phyloP scores from a whole-genome alignment of 1,140 invertebrate species.

The Achatina immaculata region DNA sequence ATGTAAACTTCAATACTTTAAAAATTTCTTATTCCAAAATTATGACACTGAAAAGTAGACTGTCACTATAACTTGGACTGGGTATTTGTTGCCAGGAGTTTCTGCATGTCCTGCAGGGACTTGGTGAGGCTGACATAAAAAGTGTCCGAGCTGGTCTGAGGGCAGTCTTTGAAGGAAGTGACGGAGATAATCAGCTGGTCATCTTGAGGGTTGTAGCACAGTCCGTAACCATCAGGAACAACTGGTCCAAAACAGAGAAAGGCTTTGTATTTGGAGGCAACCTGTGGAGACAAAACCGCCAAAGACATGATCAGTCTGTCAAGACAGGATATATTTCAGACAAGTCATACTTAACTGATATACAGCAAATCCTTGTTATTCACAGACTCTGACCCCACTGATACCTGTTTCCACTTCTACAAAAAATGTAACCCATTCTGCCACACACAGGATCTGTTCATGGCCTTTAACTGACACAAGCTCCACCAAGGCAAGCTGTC shows the following conservation, averaged over 20 bases:
- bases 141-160: conserved; percentile 64
- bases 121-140: background rate
- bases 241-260: conserved; percentile 71
- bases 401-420: too few species aligned
- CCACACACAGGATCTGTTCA: too few species aligned
- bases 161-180: conserved; percentile 66
- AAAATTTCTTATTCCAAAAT: too few species aligned
- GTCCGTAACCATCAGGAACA: conserved; percentile 72
- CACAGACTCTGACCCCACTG: too few species aligned
- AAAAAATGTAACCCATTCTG: too few species aligned
- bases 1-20: too few species aligned
- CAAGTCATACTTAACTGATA: too few species aligned
- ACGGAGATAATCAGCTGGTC: conserved; percentile 67
- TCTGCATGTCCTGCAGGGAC: conserved; percentile 17
- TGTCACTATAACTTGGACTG: too few species aligned
- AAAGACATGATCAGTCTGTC: background rate
- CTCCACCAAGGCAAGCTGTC: too few species aligned
- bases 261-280: conserved; percentile 63
- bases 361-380: too few species aligned
- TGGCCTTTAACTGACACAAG: too few species aligned
- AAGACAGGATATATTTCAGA: background rate
- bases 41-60: too few species aligned
- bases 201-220: conserved; percentile 73
- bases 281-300: conserved; percentile 46
- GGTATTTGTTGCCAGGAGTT: conserved; percentile 25